phyloP scores from a whole-genome alignment of 2,113 vertebrate genomes.

The Heterotilapia buettikoferi region DNA sequence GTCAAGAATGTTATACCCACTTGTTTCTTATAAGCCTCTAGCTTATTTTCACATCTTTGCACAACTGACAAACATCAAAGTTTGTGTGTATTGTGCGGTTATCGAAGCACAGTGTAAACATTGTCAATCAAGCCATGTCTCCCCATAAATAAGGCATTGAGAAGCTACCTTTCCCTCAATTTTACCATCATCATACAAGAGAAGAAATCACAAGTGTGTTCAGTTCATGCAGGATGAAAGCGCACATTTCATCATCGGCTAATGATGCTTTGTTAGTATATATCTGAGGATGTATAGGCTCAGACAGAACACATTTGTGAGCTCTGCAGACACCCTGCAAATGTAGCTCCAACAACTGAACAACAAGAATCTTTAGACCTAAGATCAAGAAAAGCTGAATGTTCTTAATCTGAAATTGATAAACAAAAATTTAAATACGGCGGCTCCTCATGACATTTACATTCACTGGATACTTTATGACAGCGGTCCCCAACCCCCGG shows the following conservation, averaged over 20 bases:
- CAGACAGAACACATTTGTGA: constrained; percentile 1
- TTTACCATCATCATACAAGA: neutral
- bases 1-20: neutral
- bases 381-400: neutral
- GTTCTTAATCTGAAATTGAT: neutral
- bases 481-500: too few relatives aligned
- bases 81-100: neutral
- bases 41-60: neutral
- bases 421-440: neutral
- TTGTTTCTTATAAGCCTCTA: neutral
- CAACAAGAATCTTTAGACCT: neutral
- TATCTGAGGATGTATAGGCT: constrained; percentile 4
- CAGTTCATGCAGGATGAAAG: neutral
- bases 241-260: neutral
- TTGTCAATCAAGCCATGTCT: neutral
- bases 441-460: neutral
- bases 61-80: neutral
- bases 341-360: neutral
- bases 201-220: neutral
- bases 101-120: neutral
- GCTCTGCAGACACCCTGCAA: constrained; percentile 2
- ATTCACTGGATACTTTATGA: neutral
- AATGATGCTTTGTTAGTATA: constrained; percentile 6
- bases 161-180: neutral
- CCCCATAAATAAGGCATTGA: neutral